Percentiles rank a stretch among this genome's conserved stretches.
Conservation (phyloP, 2,888 invertebrate species). For the Morpho helenor region DNA sequence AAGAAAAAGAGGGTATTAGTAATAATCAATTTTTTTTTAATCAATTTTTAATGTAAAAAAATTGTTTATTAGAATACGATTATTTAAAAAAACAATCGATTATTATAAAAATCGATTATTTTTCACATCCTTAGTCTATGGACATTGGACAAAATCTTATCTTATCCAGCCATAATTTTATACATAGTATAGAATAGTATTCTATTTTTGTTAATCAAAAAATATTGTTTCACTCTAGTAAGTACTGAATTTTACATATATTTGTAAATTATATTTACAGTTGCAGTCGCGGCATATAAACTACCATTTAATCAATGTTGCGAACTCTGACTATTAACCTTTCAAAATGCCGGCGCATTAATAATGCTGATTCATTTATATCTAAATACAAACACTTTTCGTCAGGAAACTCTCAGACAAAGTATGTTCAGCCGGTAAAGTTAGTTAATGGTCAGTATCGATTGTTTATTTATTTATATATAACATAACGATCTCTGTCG, state of each 20-base stretch:
- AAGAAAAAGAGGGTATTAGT: no score
- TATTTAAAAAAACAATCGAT: no score
- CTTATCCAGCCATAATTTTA: no score
- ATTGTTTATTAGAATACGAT: no score
- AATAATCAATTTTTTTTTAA: no score
- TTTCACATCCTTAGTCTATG: no score
- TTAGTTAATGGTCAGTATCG: conserved; percentile 63
- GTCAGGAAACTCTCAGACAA: conserved; percentile 39
- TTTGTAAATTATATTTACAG: conserved; percentile 9
- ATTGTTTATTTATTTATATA: neutral
- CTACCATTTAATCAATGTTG: conserved; percentile 49
- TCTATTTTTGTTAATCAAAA: neutral
- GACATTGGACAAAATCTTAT: no score
- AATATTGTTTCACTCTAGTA: conserved; percentile 28
- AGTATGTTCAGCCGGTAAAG: conserved; percentile 40
- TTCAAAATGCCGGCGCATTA: conserved; percentile 63
- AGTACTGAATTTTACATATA: conserved; percentile 29
- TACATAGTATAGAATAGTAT: neutral
- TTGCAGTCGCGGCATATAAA: conserved; percentile 19
- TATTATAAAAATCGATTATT: no score
- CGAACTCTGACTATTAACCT: conserved; percentile 64
- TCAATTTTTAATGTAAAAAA: no score
- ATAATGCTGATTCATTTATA: conserved; percentile 66
- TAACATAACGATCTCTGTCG: neutral
- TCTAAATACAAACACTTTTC: conserved; percentile 49